These are phyloP conservation scores for Clarias macrocephalus DNA, from an alignment of 2,113 vertebrate species.

Conservation along the genomic window DNA sequence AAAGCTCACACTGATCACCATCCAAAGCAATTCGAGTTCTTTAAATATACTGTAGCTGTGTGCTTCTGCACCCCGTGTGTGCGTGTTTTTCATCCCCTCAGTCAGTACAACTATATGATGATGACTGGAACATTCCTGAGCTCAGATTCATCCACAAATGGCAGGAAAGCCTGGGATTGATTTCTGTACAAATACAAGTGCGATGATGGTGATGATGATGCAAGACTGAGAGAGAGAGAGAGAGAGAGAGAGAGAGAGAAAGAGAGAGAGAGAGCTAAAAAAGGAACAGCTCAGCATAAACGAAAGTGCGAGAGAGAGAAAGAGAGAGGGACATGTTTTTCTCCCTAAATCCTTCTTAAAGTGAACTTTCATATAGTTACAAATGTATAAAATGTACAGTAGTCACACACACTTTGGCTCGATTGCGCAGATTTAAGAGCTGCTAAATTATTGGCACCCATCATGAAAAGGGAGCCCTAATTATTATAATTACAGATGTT, in stretches of 20 bases:
- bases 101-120: not conserved
- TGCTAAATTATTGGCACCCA: not conserved
- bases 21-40: not conserved
- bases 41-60: not conserved
- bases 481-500: not conserved
- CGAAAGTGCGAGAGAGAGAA: too few species aligned
- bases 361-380: not conserved
- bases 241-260: not conserved
- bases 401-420: not conserved
- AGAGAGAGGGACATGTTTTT: not conserved
- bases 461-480: not conserved
- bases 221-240: not conserved
- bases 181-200: not conserved
- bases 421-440: not conserved
- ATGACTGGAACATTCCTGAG: constrained; percentile 15
- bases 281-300: not conserved
- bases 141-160: constrained; percentile 17
- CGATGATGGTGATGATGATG: not conserved
- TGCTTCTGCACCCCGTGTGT: not conserved
- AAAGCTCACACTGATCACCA: not conserved
- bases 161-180: constrained; percentile 3
- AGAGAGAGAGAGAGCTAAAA: not conserved
- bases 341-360: not conserved
- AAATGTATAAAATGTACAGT: not conserved
- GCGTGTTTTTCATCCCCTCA: not conserved